A percentile compares a stretch with the other conserved stretches of the same genome.
These are phyloP conservation scores for Calidris pugnax DNA, from an alignment of 2,113 vertebrate genomes.

Conservation along the genomic window DNA sequence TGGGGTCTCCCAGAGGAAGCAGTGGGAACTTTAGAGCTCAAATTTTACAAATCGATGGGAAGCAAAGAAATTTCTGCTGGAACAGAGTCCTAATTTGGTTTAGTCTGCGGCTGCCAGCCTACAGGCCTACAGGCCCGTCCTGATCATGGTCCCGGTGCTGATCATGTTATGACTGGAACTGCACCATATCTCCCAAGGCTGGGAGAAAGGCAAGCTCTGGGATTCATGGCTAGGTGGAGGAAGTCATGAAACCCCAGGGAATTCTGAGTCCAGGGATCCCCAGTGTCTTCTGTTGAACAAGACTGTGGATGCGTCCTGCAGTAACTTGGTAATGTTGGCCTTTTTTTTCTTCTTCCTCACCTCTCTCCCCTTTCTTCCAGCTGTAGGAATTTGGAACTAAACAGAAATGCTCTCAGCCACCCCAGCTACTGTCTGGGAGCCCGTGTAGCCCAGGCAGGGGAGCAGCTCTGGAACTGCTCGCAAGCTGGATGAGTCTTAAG, in stretches of 20 bases:
- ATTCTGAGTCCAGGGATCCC: not conserved
- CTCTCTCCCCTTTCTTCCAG: not conserved
- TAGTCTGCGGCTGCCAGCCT: not conserved
- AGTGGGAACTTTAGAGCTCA: not conserved
- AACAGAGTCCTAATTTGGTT: not conserved
- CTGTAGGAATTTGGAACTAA: not conserved
- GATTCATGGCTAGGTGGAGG: not conserved
- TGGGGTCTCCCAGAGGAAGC: not conserved
- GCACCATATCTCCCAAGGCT: fast-evolving
- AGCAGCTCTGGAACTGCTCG: not conserved
- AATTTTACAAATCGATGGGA: not conserved
- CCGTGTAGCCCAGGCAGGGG: not conserved
- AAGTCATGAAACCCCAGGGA: not conserved
- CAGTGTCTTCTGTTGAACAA: not conserved
- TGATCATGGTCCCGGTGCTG: not conserved
- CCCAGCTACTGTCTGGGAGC: not conserved
- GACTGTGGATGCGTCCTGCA: not conserved
- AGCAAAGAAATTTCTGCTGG: not conserved
- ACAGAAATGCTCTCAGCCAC: not conserved
- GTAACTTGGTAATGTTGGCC: fast-evolving
- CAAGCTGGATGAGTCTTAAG: not conserved
- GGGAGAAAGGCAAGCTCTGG: not conserved
- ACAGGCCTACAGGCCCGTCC: not conserved
- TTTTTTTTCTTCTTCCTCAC: no score
- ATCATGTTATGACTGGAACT: fast-evolving